Base-by-base conservation (phyloP, 2,888 invertebrate genomes). In the Dinocampus coccinellae region DNA sequence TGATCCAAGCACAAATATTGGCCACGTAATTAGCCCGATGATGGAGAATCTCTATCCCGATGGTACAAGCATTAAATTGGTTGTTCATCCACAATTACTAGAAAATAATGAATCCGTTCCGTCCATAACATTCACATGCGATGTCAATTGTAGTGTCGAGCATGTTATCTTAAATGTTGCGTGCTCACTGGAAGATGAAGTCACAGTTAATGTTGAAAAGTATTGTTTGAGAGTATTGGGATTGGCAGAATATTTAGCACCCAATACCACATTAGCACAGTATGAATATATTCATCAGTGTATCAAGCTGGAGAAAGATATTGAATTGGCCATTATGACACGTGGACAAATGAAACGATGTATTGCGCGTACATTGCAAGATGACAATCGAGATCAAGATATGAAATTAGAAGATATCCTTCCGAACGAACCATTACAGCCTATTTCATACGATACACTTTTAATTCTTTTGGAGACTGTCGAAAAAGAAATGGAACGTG, bases 221-320 rank as follows among this genome's bases (percentile, higher is more conserved):
- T 87, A 92, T 88, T 89, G 90, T 61, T 88, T 93, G 52, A 90
- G 96, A 91, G 95, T 97, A 65, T 93, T 93, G 90, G 97, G 97
- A 20, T 91, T 95, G 71, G 92, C 94, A 66, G 98, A 98, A 88
- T 98, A 97, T 89, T 88, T 98, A 39, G 93, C 94, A 0, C 92
- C 95, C 13, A 94, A 95, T 66, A 95, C 95, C 39, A 91, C 92
- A 11, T 90, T 98, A 36, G 93, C 94, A 74, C 96, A 97, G 85
- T 95, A 97, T 86, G 96, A 97, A 86, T 97, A 97, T 85, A 94
- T 98, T 69, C 96, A 98, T 81, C 93, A 94, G 81, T 97, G 98
- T 86, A 93, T 97, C 71, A 97, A 98, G 83, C 88, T 97, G 82
- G 97, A 98, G 85, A 93, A 94, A 83, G 97, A 97, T 87, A 94